Evolutionary conservation across 2,113 vertebrate genomes (phyloP), one percentile per base, ranked within the genome.

Genomic region (Danionella cerebrum): DNA sequence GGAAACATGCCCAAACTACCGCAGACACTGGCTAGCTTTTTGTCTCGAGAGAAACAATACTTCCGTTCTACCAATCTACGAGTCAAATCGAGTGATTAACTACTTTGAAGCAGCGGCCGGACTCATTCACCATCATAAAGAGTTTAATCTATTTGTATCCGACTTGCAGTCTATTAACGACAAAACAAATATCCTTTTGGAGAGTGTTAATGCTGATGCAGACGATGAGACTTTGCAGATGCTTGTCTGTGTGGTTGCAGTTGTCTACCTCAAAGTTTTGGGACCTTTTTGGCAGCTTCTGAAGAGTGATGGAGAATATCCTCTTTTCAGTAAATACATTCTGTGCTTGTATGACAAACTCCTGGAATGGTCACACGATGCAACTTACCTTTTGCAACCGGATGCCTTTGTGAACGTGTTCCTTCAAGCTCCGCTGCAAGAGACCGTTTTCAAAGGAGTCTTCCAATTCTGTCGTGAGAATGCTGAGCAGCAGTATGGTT

Each of bases 281-380:
- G 88, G 89, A 1, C 89, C 89, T 12, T 86, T 85, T 62, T 88
- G 84, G 84, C 87, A 89, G 73, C 85, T 90, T 0, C 72, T 90
- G 25, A 87, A 76, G 55, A 89, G 89, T 19, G 77, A 68, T 2
- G 85, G 73, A 1, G 81, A 89, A 38, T 90, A 88, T 54, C 22
- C 77, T 0, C 77, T 75, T 19, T 89, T 78, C 41, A 74, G 79
- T 57, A 76, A 71, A 36, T 84, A 87, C 76, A 21, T 86, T 3
- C 80, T 82, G 0, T 67, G 38, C n/a, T 82, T 90, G 58, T 85
- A 89, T 54, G 84, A 88, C 4, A 87, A 72, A 67, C 85, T 88
- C 35, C 72, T 86, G 0, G 79, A 88, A 45, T 90, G 88, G 87
- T 83, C 82, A 35, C 80, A 79, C 70, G 77, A 88, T 52, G 73